These are phyloP conservation scores for Drosophila nigricruria DNA, from an alignment of 2,888 invertebrate genomes.

Conservation along the genomic window DNA sequence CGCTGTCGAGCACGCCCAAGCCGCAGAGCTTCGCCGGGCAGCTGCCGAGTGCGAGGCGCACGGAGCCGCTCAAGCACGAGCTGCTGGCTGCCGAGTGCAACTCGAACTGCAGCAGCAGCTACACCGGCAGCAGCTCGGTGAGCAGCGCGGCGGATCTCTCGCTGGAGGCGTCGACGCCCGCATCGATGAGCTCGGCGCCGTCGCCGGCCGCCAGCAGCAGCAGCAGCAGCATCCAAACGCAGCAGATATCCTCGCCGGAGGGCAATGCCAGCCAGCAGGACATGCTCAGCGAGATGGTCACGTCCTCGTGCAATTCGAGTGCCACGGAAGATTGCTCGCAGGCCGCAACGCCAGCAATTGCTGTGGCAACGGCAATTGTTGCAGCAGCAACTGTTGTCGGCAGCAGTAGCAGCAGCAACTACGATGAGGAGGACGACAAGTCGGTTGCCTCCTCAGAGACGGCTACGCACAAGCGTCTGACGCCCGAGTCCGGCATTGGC, in stretches of 20 bases:
- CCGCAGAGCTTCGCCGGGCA: constrained; percentile 70
- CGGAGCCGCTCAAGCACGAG: constrained; percentile 67
- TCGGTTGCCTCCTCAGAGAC: constrained; percentile 68
- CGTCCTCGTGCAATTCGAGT: constrained; percentile 79
- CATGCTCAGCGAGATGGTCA: constrained; percentile 82
- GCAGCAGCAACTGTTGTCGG: neutral
- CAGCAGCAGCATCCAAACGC: constrained; percentile 50
- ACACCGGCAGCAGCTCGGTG: constrained; percentile 72
- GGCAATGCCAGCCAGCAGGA: constrained; percentile 69
- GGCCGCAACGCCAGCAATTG: constrained; percentile 17
- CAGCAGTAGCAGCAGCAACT: constrained; percentile 54
- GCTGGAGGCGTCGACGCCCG: constrained; percentile 84
- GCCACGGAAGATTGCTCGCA: constrained; percentile 72
- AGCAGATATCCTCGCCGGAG: constrained; percentile 51
- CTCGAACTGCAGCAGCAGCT: constrained; percentile 68
- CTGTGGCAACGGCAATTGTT: neutral
- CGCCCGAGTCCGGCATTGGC: constrained; percentile 82
- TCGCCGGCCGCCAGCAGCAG: constrained; percentile 54
- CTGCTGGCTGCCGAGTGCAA: constrained; percentile 66
- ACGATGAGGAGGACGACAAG: constrained; percentile 71
- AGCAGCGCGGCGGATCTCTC: constrained; percentile 83
- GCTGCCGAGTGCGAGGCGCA: constrained; percentile 49
- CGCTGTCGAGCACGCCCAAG: constrained; percentile 41
- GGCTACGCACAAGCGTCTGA: constrained; percentile 74
- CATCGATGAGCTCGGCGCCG: constrained; percentile 84